Evolutionary conservation across 2,888 invertebrate species (phyloP), one percentile per base, ranked within the genome.

Genomic region (Euplexia lucipara): DNA sequence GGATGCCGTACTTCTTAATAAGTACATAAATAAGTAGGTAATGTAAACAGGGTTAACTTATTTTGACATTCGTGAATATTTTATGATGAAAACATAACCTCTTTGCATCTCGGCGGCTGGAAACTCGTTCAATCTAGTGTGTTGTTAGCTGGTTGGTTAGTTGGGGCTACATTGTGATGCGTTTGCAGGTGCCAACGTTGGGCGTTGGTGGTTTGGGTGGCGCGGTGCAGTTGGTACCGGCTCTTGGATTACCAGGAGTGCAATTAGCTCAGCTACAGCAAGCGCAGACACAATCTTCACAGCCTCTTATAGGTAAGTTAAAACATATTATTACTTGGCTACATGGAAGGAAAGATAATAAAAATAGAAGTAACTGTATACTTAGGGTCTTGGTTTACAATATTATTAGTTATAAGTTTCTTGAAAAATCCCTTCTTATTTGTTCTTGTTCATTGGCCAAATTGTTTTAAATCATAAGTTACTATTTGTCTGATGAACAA

Each of bases 191-290:
- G 81, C 96, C 96, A 54, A 96, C 96, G 70, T 95, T 97, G 37
- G 96, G 97, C 84, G 96, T 98, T 70, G 98, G 89, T 52, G 89
- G 97, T 78, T 96, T 98, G 75, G 97, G 97, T 66, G 98, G 98
- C 4, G 97, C 98, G 78, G 98, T 98, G 16, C 98, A 98, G 92
- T 96, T 98, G 26, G 97, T 98, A 66, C 97, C 97, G 34, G 96
- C 97, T 5, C 95, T 96, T 78, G 96, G 96, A 0, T 86, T 97
- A 71, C 91, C 91, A 9, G 93, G 93, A 10, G 91, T 94, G 18
- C 95, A 95, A 71, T 74, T 95, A 0, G 91, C 95, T 16, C 95
- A 95, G 77, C 61, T 94, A 51, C 92, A 91, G 10, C 93, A 92
- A 56, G 86, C 86, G n/a, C 94, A 92, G 53, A 86, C 80, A 18